These are phyloP conservation scores for Allophyes oxyacanthae DNA, from an alignment of 2,888 invertebrate genomes.

Conservation along the genomic window DNA sequence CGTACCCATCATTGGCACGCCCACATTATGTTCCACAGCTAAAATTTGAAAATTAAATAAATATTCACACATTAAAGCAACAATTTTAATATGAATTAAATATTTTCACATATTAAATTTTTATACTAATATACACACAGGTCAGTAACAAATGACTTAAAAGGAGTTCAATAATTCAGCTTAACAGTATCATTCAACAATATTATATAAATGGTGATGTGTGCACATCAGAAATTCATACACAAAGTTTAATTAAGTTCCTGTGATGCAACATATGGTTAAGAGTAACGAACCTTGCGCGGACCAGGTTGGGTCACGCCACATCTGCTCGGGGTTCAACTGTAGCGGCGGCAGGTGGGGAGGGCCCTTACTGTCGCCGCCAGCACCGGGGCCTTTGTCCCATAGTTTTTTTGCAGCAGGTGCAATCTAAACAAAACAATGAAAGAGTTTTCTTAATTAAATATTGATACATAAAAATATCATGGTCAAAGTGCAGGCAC, in stretches of 20 bases:
- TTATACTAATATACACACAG: no score
- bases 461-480: slow-evolving; percentile 2
- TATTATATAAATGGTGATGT: no score
- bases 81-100: no score
- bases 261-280: slow-evolving; percentile 12
- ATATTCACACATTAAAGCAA: no score
- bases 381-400: slow-evolving; percentile 93
- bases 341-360: slow-evolving; percentile 93
- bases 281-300: slow-evolving; percentile 91
- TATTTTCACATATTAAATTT: no score
- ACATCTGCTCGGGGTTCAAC: slow-evolving; percentile 93
- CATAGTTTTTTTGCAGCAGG: slow-evolving; percentile 98
- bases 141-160: no score
- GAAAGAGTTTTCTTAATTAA: slow-evolving; percentile 23
- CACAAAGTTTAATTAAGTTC: not conserved
- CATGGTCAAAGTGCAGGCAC: no score
- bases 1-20: slow-evolving; percentile 91
- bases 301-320: slow-evolving; percentile 98
- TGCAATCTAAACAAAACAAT: slow-evolving; percentile 92
- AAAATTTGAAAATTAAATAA: no score
- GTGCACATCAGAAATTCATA: no score
- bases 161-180: no score
- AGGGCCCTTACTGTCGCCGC: slow-evolving; percentile 93
- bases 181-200: no score
- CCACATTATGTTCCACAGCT: slow-evolving; percentile 85